Evolutionary conservation across 1,140 invertebrate species (phyloP).

Genomic region (Neotoxoptera formosana): DNA sequence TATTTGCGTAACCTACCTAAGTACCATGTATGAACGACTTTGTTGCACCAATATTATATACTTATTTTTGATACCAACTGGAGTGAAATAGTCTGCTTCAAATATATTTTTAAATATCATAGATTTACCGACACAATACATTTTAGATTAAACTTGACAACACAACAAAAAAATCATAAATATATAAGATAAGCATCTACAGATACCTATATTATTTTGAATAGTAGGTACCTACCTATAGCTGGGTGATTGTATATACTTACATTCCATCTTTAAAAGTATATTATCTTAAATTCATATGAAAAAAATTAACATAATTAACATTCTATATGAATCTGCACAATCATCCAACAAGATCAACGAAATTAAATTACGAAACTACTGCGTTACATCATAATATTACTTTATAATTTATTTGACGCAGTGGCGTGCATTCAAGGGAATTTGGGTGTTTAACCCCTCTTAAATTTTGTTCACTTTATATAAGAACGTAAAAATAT

Average conservation of each 20-base stretch:
- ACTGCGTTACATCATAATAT: slow-evolving; percentile 7
- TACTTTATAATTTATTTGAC: not conserved
- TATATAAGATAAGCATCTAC: not conserved
- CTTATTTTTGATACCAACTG: not conserved
- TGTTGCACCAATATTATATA: not conserved
- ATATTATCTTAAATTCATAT: not conserved
- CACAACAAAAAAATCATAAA: not conserved
- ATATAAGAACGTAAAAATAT: not conserved
- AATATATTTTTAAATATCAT: not conserved
- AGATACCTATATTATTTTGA: not conserved
- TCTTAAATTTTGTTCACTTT: not conserved
- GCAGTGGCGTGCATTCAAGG: not conserved
- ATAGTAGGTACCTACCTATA: too few species aligned
- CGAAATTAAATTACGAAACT: not conserved
- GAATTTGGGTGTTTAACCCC: not conserved
- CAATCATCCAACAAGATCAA: not conserved
- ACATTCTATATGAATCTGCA: not conserved
- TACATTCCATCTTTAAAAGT: not conserved
- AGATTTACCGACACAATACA: not conserved
- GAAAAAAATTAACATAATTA: not conserved
- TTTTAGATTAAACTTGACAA: not conserved
- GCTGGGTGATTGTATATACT: not conserved
- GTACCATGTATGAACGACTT: not conserved
- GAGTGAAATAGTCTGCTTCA: not conserved
- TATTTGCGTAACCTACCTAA: not conserved